Evolutionary conservation across 2,888 invertebrate species (phyloP).

Genomic region (Ophion ventricosus): DNA sequence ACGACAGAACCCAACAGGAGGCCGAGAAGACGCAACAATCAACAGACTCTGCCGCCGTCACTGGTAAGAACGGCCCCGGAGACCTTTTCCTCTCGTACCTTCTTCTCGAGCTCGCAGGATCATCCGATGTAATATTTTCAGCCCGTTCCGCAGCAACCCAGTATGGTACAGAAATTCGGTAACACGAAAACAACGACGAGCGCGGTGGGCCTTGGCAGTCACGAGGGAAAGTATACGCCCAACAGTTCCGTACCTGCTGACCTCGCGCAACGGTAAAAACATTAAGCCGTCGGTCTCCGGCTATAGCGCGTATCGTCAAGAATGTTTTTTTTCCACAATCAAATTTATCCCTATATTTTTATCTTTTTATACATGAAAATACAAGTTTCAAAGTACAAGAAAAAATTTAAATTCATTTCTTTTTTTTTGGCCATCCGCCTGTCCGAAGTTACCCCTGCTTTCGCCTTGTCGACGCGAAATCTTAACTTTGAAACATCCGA

Average conservation of each 20-base stretch:
- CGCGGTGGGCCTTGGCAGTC: conserved; percentile 89
- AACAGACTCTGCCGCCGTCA: conserved; percentile 82
- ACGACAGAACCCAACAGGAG: conserved; percentile 89
- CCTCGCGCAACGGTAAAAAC: conserved; percentile 84
- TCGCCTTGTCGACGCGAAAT: too few relatives aligned
- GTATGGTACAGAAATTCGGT: conserved; percentile 88
- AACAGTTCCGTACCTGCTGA: conserved; percentile 87
- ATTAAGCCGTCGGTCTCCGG: too few relatives aligned
- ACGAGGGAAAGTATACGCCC: conserved; percentile 93
- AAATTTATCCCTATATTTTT: too few relatives aligned
- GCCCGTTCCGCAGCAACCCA: conserved; percentile 80
- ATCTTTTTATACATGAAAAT: too few relatives aligned
- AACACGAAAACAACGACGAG: conserved; percentile 88
- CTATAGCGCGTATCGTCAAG: too few relatives aligned
- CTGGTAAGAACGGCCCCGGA: conserved; percentile 73
- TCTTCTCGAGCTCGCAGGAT: conserved; percentile 10
- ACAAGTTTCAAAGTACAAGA: too few relatives aligned
- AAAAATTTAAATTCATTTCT: too few relatives aligned
- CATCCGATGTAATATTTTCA: conserved; percentile 53
- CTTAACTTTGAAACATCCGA: too few relatives aligned
- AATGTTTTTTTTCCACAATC: not conserved
- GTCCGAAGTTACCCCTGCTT: too few relatives aligned
- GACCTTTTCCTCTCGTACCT: conserved; percentile 16
- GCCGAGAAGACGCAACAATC: conserved; percentile 83
- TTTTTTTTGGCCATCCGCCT: too few relatives aligned